Evolutionary conservation across 2,888 invertebrate species (phyloP).

Genomic region (Agrotis puta): DNA sequence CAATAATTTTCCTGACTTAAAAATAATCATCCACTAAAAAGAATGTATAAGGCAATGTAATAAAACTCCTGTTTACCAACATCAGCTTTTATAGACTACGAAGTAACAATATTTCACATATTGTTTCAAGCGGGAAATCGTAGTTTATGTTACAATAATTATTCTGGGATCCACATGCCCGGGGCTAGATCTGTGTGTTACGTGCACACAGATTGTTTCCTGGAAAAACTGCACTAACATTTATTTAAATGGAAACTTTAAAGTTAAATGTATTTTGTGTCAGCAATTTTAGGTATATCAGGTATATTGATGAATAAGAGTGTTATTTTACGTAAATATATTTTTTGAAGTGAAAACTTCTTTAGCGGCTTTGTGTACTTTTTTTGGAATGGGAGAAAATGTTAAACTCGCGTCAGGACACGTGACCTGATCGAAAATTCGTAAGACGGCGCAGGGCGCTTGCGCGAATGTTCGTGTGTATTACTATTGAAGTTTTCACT

Average conservation of each 20-base stretch:
- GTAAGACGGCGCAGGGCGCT: no score
- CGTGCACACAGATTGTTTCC: slow-evolving; percentile 31
- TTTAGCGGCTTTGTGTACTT: no score
- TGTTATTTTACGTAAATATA: slow-evolving; percentile 14
- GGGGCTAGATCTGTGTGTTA: slow-evolving; percentile 19
- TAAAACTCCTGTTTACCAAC: not conserved
- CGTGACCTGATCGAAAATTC: no score
- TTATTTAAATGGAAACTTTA: slow-evolving; percentile 45
- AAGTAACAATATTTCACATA: not conserved
- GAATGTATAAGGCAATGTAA: not conserved
- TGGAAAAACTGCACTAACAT: slow-evolving; percentile 25
- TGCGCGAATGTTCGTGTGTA: no score
- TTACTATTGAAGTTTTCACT: no score
- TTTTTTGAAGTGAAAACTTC: no score
- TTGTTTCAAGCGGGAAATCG: slow-evolving; percentile 21
- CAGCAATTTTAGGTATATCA: slow-evolving; percentile 15
- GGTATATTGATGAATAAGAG: slow-evolving; percentile 36
- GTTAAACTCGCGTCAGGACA: no score
- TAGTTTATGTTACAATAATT: slow-evolving; percentile 31
- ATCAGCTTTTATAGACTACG: not conserved
- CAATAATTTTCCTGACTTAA: no score
- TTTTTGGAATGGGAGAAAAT: no score
- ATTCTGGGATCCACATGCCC: slow-evolving; percentile 22
- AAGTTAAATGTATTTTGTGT: slow-evolving; percentile 35
- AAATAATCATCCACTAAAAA: not conserved